Evolutionary conservation across 2,888 invertebrate species (phyloP).

Genomic region (Platycheirus albimanus): DNA sequence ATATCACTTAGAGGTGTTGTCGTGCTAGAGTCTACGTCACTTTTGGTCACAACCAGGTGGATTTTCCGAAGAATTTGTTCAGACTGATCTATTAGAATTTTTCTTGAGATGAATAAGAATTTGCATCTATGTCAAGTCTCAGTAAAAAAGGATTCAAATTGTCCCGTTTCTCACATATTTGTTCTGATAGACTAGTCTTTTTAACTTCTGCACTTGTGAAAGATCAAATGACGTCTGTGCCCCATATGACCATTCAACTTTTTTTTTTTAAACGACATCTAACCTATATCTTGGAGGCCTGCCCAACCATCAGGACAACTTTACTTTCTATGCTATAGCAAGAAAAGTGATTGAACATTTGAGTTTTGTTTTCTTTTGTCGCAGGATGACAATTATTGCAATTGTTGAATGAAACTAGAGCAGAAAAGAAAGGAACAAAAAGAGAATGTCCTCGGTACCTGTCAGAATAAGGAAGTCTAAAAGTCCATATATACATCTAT

Average conservation of each 20-base stretch:
- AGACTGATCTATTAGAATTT: too few relatives aligned
- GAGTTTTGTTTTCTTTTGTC: conserved; percentile 19
- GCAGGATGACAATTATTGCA: conserved; percentile 58
- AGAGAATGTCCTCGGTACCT: conserved; percentile 37
- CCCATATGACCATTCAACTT: conserved; percentile 66
- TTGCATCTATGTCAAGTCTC: too few relatives aligned
- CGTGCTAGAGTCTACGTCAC: too few relatives aligned
- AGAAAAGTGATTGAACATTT: conserved; percentile 65
- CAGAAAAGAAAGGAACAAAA: conserved; percentile 32
- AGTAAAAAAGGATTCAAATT: too few relatives aligned
- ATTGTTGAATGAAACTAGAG: conserved; percentile 56
- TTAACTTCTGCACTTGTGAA: too few relatives aligned
- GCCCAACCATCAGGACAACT: conserved; percentile 39
- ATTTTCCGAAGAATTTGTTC: too few relatives aligned
- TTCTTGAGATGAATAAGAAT: too few relatives aligned
- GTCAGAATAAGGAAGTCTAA: conserved; percentile 61
- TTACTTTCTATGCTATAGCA: too few relatives aligned
- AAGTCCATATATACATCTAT: conserved; percentile 38
- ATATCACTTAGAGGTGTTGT: too few relatives aligned
- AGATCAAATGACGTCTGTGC: conserved; percentile 67
- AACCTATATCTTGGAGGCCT: conserved; percentile 44
- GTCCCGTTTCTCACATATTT: too few relatives aligned
- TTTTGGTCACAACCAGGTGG: too few relatives aligned
- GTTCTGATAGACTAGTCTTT: too few relatives aligned
- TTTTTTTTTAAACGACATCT: conserved; percentile 44